Evolutionary conservation across 1,140 invertebrate genomes (phyloP).

Genomic region (Eupristina koningsbergeri): DNA sequence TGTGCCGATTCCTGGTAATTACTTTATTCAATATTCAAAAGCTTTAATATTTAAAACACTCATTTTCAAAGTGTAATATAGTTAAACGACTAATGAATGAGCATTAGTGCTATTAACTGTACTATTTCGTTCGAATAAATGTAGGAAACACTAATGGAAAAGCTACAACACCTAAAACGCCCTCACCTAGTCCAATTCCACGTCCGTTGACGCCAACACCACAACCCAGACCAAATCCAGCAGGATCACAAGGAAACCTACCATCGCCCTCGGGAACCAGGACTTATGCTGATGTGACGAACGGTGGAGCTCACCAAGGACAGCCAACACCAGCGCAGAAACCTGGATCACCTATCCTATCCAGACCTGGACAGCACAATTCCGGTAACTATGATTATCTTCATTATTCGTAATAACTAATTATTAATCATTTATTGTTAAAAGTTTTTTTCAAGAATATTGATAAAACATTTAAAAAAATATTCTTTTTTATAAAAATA

Average conservation of each 20-base stretch:
- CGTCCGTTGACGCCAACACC: conserved; percentile 38
- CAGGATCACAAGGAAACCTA: not conserved
- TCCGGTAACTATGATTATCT: not conserved
- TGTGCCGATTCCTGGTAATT: no score
- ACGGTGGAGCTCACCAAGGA: conserved; percentile 52
- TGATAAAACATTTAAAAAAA: no score
- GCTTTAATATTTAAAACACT: no score
- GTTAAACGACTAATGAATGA: no score
- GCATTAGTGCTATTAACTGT: not conserved
- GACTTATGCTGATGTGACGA: conserved; percentile 63
- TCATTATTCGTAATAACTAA: no score
- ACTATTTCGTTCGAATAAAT: not conserved
- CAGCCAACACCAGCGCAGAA: conserved; percentile 57
- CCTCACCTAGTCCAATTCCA: not conserved
- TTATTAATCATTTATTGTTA: no score
- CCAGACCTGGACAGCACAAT: not conserved
- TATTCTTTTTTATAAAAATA: no score
- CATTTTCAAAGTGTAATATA: no score
- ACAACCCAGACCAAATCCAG: conserved; percentile 31
- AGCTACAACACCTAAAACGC: not conserved
- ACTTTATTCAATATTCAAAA: no score
- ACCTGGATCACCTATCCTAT: conserved; percentile 24
- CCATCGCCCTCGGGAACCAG: conserved; percentile 50
- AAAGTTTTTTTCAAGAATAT: no score
- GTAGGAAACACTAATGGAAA: not conserved